These are phyloP conservation scores for Gadopsis marmoratus DNA, from an alignment of 2,797 vertebrate genomes.

Conservation along the genomic window DNA sequence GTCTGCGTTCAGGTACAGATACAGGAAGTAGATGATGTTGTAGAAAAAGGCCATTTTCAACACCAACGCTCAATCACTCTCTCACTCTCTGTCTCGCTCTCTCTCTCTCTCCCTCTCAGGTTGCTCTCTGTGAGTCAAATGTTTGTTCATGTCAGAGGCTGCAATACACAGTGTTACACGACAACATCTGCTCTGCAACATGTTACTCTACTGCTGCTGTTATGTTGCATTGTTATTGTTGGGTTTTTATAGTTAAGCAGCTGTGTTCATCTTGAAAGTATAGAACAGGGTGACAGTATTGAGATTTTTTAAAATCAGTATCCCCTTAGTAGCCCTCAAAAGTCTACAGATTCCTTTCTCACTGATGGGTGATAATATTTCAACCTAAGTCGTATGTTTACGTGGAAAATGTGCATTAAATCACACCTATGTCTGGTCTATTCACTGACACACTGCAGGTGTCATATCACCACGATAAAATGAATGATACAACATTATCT, in stretches of 20 bases:
- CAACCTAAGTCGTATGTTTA: neutral
- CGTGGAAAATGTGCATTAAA: neutral
- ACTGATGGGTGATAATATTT: neutral
- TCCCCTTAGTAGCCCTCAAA: conserved; percentile 5
- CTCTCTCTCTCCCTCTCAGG: neutral
- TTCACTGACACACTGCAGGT: neutral
- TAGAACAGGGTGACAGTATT: conserved; percentile 17
- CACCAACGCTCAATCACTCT: conserved; percentile 18
- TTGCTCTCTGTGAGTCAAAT: conserved; percentile 34
- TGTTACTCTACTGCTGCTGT: neutral
- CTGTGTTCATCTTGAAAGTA: conserved; percentile 48
- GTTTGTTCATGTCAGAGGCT: conserved; percentile 31
- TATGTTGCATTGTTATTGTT: conserved; percentile 25
- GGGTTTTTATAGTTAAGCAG: conserved; percentile 34
- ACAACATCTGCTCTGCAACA: conserved; percentile 37
- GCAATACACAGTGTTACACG: conserved; percentile 4
- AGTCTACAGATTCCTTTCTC: neutral
- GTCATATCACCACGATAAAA: neutral
- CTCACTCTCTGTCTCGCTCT: neutral
- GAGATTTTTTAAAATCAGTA: conserved; percentile 4
- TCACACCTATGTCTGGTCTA: neutral
- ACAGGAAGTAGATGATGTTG: conserved; percentile 1
- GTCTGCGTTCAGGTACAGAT: conserved; percentile 7
- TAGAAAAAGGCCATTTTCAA: conserved; percentile 18
- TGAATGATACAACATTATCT: neutral